Evolutionary conservation across 2,888 invertebrate genomes (phyloP).

Genomic region (Aporophyla nigra): DNA sequence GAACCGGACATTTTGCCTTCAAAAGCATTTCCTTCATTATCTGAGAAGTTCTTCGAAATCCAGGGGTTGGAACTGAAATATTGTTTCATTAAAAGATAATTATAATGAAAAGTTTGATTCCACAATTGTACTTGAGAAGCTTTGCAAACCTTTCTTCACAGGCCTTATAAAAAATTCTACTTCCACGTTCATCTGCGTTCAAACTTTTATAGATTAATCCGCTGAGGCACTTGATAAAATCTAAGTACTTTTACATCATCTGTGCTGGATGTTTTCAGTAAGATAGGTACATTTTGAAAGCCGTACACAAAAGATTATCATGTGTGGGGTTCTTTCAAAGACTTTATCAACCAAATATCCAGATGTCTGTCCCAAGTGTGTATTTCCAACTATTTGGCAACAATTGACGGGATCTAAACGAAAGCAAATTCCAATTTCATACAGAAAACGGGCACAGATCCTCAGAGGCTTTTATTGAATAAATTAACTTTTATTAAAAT

Average conservation of each 20-base stretch:
- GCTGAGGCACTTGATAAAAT: constrained; percentile 21
- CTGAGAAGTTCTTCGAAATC: neutral
- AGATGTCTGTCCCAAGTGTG: constrained; percentile 30
- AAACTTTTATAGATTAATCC: constrained; percentile 8
- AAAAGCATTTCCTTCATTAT: neutral
- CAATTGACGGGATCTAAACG: constrained; percentile 72
- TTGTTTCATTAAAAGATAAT: neutral
- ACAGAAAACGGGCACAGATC: constrained; percentile 72
- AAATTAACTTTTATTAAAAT: constrained; percentile 89
- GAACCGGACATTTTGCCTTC: neutral
- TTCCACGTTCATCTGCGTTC: constrained; percentile 1
- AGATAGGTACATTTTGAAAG: neutral
- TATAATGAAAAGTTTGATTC: neutral
- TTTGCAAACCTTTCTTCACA: neutral
- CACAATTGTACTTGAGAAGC: neutral
- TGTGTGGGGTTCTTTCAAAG: constrained; percentile 2
- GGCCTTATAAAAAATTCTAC: neutral
- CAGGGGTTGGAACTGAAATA: neutral
- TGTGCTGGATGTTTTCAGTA: neutral
- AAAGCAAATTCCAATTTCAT: constrained; percentile 73
- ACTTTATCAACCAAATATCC: constrained; percentile 17
- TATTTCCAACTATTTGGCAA: constrained; percentile 62
- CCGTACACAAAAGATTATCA: constrained; percentile 18
- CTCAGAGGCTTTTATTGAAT: constrained; percentile 85
- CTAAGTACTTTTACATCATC: constrained; percentile 22